Conservation (phyloP, 2,888 invertebrate species). For the Hymenopus coronatus region DNA sequence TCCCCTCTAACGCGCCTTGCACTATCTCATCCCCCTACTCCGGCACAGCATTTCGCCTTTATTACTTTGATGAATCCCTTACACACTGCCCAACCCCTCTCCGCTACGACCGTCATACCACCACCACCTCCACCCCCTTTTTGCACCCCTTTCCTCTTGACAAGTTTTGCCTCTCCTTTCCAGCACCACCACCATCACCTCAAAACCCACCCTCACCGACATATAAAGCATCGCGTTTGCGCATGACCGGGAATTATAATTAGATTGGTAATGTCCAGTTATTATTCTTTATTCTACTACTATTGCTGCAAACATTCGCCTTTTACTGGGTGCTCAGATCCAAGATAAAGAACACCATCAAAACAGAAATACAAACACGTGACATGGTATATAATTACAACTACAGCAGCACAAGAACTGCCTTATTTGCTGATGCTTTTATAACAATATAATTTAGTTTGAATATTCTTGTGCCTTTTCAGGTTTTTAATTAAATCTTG, state of each 20-base stretch:
- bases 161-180: background rate
- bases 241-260: slow-evolving; percentile 47
- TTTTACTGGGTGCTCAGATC: background rate
- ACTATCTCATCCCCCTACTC: slow-evolving; percentile 5
- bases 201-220: slow-evolving; percentile 20
- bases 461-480: too few species aligned
- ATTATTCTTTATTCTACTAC: slow-evolving; percentile 28
- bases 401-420: too few species aligned
- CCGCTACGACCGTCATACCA: slow-evolving; percentile 14
- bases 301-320: slow-evolving; percentile 26
- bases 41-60: slow-evolving; percentile 33
- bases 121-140: slow-evolving; percentile 22
- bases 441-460: too few species aligned
- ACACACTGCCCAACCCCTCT: slow-evolving; percentile 33
- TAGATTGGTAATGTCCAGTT: slow-evolving; percentile 55
- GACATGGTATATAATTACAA: too few species aligned
- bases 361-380: too few species aligned
- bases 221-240: slow-evolving; percentile 25
- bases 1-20: background rate
- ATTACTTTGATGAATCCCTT: slow-evolving; percentile 35
- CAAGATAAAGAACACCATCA: background rate
- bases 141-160: slow-evolving; percentile 12
- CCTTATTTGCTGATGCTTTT: too few species aligned
- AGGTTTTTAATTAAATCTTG: too few species aligned
- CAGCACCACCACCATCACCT: slow-evolving; percentile 12